A percentile compares a stretch with the other conserved stretches of the same genome.
These are phyloP conservation scores for Aphaenogaster rudis DNA, from an alignment of 1,140 invertebrate genomes.

Conservation along the genomic window DNA sequence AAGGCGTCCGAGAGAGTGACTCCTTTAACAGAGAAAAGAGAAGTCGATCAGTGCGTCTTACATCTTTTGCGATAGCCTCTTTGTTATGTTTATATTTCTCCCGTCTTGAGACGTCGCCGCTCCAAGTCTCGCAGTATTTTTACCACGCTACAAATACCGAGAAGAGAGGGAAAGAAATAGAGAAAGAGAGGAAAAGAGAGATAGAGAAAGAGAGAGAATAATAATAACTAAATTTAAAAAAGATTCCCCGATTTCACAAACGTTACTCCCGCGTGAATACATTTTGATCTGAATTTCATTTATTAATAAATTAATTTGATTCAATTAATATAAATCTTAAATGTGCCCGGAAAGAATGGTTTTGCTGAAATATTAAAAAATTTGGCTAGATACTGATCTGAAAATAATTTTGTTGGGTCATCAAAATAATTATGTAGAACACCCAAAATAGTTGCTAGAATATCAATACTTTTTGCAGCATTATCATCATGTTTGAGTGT, in stretches of 20 bases:
- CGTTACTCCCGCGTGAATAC: neutral
- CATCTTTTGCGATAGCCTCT: neutral
- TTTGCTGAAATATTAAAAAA: too few relatives aligned
- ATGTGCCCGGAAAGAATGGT: neutral
- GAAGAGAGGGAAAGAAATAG: neutral
- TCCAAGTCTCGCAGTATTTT: neutral
- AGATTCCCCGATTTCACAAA: neutral
- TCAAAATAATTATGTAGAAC: too few relatives aligned
- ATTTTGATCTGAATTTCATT: neutral
- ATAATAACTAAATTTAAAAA: neutral
- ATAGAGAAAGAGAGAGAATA: neutral
- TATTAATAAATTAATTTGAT: constrained; percentile 7
- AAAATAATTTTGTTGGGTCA: too few relatives aligned
- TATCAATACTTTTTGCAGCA: too few relatives aligned
- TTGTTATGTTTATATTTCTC: neutral
- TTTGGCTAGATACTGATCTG: too few relatives aligned
- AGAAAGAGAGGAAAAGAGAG: neutral
- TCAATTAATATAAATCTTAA: neutral
- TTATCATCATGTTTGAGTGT: too few relatives aligned
- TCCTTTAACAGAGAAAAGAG: neutral
- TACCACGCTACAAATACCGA: neutral
- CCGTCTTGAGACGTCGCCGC: neutral
- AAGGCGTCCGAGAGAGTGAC: constrained; percentile 4
- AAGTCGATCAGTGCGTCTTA: constrained; percentile 17
- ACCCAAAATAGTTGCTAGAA: too few relatives aligned